Percentiles rank a stretch among this genome's conserved stretches.
Conservation (phyloP, 2,888 invertebrate species). For the Acleris sparsana region DNA sequence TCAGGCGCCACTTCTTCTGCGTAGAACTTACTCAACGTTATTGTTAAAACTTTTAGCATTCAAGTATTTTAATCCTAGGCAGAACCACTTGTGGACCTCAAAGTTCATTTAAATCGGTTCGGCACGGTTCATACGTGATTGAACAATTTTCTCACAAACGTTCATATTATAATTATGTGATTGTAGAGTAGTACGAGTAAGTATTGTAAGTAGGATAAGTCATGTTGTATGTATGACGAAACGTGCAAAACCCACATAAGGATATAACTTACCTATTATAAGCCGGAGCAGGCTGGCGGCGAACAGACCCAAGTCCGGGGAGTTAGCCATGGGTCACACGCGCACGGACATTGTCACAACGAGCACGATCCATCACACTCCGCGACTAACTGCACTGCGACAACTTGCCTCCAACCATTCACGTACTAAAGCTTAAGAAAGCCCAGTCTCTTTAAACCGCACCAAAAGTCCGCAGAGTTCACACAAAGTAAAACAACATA, state of each 20-base stretch:
- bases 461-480: constrained; percentile 1
- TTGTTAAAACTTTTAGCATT: too few species aligned
- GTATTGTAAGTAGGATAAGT: too few species aligned
- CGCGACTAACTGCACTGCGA: constrained; percentile 43
- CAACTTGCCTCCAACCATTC: constrained; percentile 35
- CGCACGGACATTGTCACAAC: constrained; percentile 60
- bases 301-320: constrained; percentile 84
- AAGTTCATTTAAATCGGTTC: too few species aligned
- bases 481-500: not conserved
- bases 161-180: too few species aligned
- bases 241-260: not conserved
- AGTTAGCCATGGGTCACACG: constrained; percentile 83
- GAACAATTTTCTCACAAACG: too few species aligned
- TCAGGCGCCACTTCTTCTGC: too few species aligned
- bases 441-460: not conserved
- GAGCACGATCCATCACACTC: constrained; percentile 68
- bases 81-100: too few species aligned
- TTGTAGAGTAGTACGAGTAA: too few species aligned
- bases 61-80: too few species aligned
- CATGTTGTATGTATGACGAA: not conserved
- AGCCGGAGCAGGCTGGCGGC: constrained; percentile 85
- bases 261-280: constrained; percentile 83
- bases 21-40: too few species aligned
- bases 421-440: constrained; percentile 28
- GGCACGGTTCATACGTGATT: too few species aligned